Evolutionary conservation across 2,888 invertebrate genomes (phyloP).

Genomic region (Drosophila niveifrons): DNA sequence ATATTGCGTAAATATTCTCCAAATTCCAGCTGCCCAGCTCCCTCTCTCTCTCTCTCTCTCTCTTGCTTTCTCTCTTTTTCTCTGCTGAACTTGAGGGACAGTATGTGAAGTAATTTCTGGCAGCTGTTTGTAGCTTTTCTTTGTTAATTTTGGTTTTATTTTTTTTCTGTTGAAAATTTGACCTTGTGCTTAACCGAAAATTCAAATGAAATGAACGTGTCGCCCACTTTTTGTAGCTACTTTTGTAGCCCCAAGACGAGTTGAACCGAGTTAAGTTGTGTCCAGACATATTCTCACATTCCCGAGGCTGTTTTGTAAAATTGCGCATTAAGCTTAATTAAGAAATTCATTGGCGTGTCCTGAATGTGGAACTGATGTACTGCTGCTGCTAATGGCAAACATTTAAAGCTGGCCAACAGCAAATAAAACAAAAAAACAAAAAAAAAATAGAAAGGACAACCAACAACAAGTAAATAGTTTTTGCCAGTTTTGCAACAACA

Average conservation of each 20-base stretch:
- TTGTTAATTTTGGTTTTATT: conserved; percentile 4
- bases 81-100: not conserved
- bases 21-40: conserved; percentile 8
- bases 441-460: conserved; percentile 33
- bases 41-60: not conserved
- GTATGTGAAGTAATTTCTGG: conserved; percentile 51
- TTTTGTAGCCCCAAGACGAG: conserved; percentile 7
- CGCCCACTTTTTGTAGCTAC: conserved; percentile 12
- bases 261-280: not conserved
- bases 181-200: conserved; percentile 50
- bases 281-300: conserved; percentile 11
- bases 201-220: conserved; percentile 68
- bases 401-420: conserved; percentile 47
- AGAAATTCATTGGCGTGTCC: conserved; percentile 76
- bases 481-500: conserved; percentile 30
- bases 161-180: conserved; percentile 23
- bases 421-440: conserved; percentile 15
- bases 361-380: conserved; percentile 52
- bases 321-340: conserved; percentile 80
- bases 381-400: conserved; percentile 53
- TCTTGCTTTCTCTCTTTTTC: too few relatives aligned
- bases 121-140: conserved; percentile 38
- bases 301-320: conserved; percentile 40
- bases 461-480: conserved; percentile 47
- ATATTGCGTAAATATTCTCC: conserved; percentile 23